phyloP scores from a whole-genome alignment of 2,113 vertebrate species.

The Apteryx mantelli region DNA sequence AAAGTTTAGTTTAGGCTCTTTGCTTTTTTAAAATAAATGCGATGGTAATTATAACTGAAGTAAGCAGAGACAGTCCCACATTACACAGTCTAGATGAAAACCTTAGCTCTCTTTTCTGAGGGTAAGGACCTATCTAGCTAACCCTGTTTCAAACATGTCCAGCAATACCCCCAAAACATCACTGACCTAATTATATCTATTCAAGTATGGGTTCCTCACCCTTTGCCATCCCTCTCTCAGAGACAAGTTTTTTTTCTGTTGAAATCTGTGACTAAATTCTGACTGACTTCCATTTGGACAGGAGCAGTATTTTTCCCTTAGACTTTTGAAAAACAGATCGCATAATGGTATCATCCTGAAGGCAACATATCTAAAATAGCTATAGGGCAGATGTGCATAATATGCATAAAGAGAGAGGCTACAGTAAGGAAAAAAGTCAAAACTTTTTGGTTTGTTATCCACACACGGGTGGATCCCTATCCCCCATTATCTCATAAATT shows the following conservation, averaged over 20 bases:
- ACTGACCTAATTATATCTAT: not conserved
- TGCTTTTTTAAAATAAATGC: not conserved
- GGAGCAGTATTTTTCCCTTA: fast-evolving
- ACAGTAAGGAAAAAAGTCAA: not conserved
- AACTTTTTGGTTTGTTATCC: not conserved
- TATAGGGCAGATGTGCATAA: not conserved
- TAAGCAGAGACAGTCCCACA: fast-evolving
- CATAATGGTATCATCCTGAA: not conserved
- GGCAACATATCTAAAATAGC: not conserved
- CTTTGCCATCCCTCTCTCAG: not conserved
- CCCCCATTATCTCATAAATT: not conserved
- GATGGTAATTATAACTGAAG: not conserved
- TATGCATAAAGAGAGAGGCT: not conserved
- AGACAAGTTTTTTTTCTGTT: not conserved
- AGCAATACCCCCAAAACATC: not conserved
- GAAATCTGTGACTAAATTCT: not conserved
- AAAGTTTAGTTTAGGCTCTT: not conserved
- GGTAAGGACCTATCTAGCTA: not conserved
- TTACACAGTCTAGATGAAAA: not conserved
- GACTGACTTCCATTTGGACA: not conserved
- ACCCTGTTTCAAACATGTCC: not conserved
- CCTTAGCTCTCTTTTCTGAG: not conserved
- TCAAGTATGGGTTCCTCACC: not conserved
- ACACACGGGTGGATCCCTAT: not conserved
- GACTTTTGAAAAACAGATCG: not conserved